Base-by-base conservation (phyloP, 1,140 invertebrate genomes). In the Mamestra configurata region DNA sequence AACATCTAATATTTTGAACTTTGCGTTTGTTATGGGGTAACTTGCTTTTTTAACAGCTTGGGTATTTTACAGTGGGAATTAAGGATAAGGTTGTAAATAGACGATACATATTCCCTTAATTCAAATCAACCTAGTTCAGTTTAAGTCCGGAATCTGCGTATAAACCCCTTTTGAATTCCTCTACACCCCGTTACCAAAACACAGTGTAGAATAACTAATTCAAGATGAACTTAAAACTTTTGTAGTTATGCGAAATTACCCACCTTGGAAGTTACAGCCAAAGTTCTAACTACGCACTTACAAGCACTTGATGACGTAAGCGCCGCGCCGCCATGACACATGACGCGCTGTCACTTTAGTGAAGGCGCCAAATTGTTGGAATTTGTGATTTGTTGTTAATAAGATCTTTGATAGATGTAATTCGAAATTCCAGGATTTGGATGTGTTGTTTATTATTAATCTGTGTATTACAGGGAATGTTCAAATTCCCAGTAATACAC, bases 161-260 rank as follows among this genome's bases (percentile, higher is more conserved):
- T 18, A 20, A 66, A 35, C 31, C 61, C 61, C 24, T 59, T 66
- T 66, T 20, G 35, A 66, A 66, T 66, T 66, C 18, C 61, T 66
- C 35, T 40, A 43, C 37, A 27, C 61, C 18, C 35, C 37, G 61
- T 66, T 40, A 70, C 66, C 66, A 70, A 70, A 70, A 46, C 66
- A 46, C 40, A 46, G 66, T 46, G 66, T 46, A 46, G 40, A 70
- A 43, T 70, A 46, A 70, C 37, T 70, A 70, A 70, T 70, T 70
- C 66, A 70, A 70, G 66, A 70, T 70, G 37, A 70, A 70, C 66
- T 70, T 27, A 70, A 70, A 70, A 70, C 66, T 70, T 70, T 70
- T 70, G 66, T 70, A 70, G 66, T 70, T 70, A 70, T 70, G 66
- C 66, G 22, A 70, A 70, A 70, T 70, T 24, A 70, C 61, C 61